Evolutionary conservation across 2,113 vertebrate species (phyloP), one percentile per base, ranked within the genome.

Genomic region (Mesocricetus auratus): DNA sequence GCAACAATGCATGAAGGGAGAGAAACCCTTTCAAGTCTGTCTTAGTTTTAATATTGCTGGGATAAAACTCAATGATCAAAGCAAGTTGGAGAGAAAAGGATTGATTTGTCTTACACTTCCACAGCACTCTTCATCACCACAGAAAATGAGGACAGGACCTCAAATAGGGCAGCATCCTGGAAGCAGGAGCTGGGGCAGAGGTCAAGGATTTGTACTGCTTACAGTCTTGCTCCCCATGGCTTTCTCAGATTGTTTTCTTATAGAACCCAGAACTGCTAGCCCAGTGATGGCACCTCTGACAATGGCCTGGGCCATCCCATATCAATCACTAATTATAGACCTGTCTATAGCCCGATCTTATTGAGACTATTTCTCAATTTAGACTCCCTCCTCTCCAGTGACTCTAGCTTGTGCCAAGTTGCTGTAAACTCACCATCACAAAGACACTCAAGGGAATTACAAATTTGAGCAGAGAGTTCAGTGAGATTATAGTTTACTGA

Each of bases 381-480:
- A 74, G 22, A 21, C 21, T 74, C 39, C 22, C 10, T 45, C 39
- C 22, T 74, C 39, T 45, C 73, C 11, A 74, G 17, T 26, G 26
- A 26, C n/a, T 74, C 39, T 45, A 12, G 39, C 7, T 22, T 45
- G 73, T 45, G 22, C 39, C 73, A 74, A 45, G 73, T 24, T 74
- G 19, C 26, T 22, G 13, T 24, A 53, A 79, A 91, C n/a, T n/a
- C n/a, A 50, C 53, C 15, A 56, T 56, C 53, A 56, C 12, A 56
- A 56, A 56, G 12, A 56, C 33, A 78, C 16, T 91, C 33, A 58
- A 56, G 88, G 71, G 64, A 96, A 47, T 87, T 92, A 74, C 56
- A 75, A 90, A 92, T 90, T 85, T 94, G 86, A 90, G 26, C n/a
- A 90, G 36, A 91, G 29, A 74, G 4, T 45, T 90, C 47, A 94